phyloP scores from a whole-genome alignment of 2,113 vertebrate genomes.

The Rhinichthys klamathensis region DNA sequence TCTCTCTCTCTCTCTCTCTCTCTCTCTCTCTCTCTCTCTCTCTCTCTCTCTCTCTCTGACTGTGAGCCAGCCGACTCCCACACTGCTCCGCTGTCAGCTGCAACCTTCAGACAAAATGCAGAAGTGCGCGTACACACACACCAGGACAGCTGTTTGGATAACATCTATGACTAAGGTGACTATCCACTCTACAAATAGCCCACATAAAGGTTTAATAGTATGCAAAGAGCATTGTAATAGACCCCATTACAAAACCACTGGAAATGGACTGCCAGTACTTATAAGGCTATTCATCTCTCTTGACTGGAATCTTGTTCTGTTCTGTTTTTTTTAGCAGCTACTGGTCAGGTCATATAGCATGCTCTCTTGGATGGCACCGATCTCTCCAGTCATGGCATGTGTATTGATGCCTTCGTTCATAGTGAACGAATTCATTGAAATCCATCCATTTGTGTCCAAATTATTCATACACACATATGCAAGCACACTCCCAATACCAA shows the following conservation, averaged over 20 bases:
- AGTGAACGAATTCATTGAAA: not conserved
- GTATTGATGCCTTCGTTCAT: slow-evolving; percentile 10
- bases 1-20: slow-evolving; percentile 55
- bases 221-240: slow-evolving; percentile 16
- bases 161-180: slow-evolving; percentile 42
- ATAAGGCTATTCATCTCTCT: slow-evolving; percentile 10
- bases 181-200: not conserved
- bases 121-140: not conserved
- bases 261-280: not conserved
- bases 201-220: slow-evolving; percentile 11
- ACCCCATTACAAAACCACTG: slow-evolving; percentile 20
- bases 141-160: slow-evolving; percentile 38
- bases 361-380: not conserved
- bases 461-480: slow-evolving; percentile 8
- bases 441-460: not conserved
- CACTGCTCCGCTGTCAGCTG: slow-evolving; percentile 57
- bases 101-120: slow-evolving; percentile 48
- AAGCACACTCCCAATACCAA: not conserved
- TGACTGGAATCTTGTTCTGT: slow-evolving; percentile 9
- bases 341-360: slow-evolving; percentile 9
- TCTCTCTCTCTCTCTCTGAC: slow-evolving; percentile 49
- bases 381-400: not conserved
- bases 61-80: slow-evolving; percentile 61
- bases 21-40: slow-evolving; percentile 56
- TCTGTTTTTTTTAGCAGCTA: not conserved